phyloP scores from a whole-genome alignment of 2,113 vertebrate genomes.

The Lates calcarifer region DNA sequence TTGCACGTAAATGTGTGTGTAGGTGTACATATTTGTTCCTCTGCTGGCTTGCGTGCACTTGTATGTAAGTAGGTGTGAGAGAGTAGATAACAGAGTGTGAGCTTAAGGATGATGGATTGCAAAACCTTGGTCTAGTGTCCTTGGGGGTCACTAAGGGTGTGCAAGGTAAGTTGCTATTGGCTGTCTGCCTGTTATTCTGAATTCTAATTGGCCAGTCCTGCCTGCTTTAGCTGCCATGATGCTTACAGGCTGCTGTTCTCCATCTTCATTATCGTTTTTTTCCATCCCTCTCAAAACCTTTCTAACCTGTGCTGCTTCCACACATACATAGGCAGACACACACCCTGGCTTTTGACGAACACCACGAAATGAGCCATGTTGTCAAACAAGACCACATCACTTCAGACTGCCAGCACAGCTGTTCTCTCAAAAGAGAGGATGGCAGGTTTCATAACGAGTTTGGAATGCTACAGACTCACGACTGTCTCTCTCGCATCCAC shows the following conservation, averaged over 20 bases:
- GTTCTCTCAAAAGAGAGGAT: conserved; percentile 76
- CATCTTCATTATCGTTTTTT: conserved; percentile 47
- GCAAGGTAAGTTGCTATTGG: conserved; percentile 78
- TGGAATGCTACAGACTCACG: conserved; percentile 71
- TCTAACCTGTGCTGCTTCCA: conserved; percentile 6
- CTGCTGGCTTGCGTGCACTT: conserved; percentile 38
- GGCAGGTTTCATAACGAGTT: conserved; percentile 76
- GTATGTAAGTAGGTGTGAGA: conserved; percentile 59
- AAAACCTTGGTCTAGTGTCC: conserved; percentile 80
- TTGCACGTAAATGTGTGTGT: conserved; percentile 55
- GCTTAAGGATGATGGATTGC: conserved; percentile 79
- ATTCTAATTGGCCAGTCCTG: conserved; percentile 65
- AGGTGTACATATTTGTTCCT: conserved; percentile 68
- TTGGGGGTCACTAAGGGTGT: conserved; percentile 75
- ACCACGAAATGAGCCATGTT: conserved; percentile 67
- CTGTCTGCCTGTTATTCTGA: conserved; percentile 62
- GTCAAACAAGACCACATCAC: conserved; percentile 76
- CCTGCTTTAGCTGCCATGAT: conserved; percentile 55
- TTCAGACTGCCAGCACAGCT: conserved; percentile 73
- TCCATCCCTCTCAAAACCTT: conserved; percentile 34
- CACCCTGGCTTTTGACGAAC: conserved; percentile 53
- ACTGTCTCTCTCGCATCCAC: conserved; percentile 70
- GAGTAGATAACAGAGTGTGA: conserved; percentile 69
- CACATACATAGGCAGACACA: conserved; percentile 37
- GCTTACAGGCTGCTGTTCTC: conserved; percentile 50